phyloP scores from a whole-genome alignment of 2,113 vertebrate genomes.

The Thinocorus orbignyianus region DNA sequence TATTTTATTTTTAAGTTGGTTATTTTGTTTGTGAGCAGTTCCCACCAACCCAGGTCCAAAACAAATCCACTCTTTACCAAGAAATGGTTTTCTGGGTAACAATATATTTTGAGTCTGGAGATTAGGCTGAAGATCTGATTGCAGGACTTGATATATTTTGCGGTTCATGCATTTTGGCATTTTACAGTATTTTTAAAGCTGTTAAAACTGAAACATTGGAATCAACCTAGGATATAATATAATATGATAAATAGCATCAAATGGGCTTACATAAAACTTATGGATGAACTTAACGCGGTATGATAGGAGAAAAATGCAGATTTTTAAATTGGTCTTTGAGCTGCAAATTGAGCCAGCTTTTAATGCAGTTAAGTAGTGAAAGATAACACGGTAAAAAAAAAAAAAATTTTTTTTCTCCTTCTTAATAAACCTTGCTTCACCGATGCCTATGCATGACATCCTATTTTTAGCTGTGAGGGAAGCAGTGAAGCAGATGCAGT shows the following conservation, averaged over 20 bases:
- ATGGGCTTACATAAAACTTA: neutral
- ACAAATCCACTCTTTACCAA: conserved; percentile 22
- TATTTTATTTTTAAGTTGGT: neutral
- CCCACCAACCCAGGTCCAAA: conserved; percentile 33
- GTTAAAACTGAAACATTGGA: neutral
- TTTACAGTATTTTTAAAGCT: conserved; percentile 1
- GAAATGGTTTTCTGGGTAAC: conserved; percentile 59
- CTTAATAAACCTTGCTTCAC: neutral
- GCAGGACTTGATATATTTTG: neutral
- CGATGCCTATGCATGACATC: neutral
- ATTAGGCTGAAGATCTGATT: neutral
- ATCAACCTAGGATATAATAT: neutral
- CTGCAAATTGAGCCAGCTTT: neutral
- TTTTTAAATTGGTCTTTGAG: neutral
- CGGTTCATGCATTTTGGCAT: neutral
- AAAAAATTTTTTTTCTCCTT: neutral
- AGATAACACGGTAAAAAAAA: neutral
- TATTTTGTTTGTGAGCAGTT: conserved; percentile 21
- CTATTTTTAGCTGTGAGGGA: conserved; percentile 17
- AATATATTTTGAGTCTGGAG: conserved; percentile 51
- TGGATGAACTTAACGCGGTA: neutral
- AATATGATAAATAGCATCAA: neutral
- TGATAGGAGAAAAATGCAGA: neutral
- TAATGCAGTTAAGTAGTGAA: neutral
- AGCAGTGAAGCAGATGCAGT: neutral